Evolutionary conservation across 64 coral and sea anemone species (phyloP).

Genomic region (Trachythela sp.): DNA sequence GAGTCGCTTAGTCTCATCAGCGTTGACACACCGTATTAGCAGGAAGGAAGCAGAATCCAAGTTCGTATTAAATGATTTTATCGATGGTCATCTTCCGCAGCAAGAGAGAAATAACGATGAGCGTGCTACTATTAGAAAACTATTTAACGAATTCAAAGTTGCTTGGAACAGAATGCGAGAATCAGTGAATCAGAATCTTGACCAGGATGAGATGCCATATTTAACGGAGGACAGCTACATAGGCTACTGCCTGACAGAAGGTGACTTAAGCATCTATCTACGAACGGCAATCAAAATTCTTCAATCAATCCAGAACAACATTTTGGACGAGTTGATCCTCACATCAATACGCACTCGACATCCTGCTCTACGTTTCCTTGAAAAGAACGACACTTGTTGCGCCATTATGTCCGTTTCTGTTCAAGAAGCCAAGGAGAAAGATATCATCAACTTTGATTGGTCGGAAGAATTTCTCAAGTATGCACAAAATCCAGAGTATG

Average conservation of each 20-base stretch:
- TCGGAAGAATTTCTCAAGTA: conserved; percentile 65
- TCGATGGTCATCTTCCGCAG: conserved; percentile 32
- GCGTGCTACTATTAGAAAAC: conserved; percentile 21
- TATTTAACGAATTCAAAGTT: conserved; percentile 62
- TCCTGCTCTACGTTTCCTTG: conserved; percentile 60
- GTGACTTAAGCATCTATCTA: conserved; percentile 53
- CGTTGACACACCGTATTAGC: conserved; percentile 65
- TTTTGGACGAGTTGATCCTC: conserved; percentile 54
- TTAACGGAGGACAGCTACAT: conserved; percentile 61
- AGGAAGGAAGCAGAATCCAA: conserved; percentile 55
- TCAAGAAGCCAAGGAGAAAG: conserved; percentile 83
- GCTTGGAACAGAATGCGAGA: conserved; percentile 66
- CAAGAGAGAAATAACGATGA: conserved; percentile 11
- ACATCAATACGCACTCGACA: conserved; percentile 59
- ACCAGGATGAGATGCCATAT: conserved; percentile 34
- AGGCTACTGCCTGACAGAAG: conserved; percentile 67
- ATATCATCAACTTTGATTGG: conserved; percentile 82
- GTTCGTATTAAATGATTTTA: conserved; percentile 60
- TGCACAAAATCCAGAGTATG: conserved; percentile 76
- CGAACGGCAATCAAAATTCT: conserved; percentile 52
- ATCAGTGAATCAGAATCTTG: neutral
- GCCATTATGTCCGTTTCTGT: conserved; percentile 47
- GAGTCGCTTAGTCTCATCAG: conserved; percentile 54
- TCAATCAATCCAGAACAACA: conserved; percentile 65
- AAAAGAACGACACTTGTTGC: conserved; percentile 21